Percentiles rank a stretch among this genome's conserved stretches.
phyloP scores from a whole-genome alignment of 2,888 invertebrate species.

The Pseudococcus longispinus region DNA sequence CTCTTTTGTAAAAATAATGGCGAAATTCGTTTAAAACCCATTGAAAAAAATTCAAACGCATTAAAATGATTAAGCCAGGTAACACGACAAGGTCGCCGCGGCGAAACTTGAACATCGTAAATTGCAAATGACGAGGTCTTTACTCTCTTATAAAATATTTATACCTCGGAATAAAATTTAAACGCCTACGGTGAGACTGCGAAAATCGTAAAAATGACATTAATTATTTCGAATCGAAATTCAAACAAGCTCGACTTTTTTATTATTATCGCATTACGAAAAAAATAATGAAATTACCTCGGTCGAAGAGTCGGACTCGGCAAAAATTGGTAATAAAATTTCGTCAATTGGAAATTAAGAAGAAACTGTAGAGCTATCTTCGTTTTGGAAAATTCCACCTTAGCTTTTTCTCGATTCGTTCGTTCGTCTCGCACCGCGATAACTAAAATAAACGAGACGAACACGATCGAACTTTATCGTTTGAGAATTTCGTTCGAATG shows the following conservation, averaged over 20 bases:
- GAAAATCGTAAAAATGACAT: background rate
- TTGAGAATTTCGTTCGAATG: background rate
- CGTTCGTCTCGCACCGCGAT: background rate
- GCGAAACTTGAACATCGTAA: background rate
- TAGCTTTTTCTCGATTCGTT: no score
- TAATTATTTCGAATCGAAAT: background rate
- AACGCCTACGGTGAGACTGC: background rate
- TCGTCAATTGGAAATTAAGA: background rate
- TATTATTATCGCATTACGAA: background rate
- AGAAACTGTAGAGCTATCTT: background rate
- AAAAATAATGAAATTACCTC: background rate
- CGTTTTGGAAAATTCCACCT: background rate
- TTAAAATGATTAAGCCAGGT: slow-evolving; percentile 1
- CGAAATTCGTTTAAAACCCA: background rate
- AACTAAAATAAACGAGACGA: slow-evolving; percentile 3
- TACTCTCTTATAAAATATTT: slow-evolving; percentile 1
- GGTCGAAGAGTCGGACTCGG: background rate
- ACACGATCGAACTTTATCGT: background rate
- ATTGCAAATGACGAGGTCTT: background rate
- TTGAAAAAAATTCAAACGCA: background rate
- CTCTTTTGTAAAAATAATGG: background rate
- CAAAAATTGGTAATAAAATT: background rate
- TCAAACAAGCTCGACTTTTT: background rate
- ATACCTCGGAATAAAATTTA: background rate
- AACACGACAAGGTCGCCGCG: background rate